phyloP scores from a whole-genome alignment of 2,797 vertebrate genomes.

The Ctenosaura bakeri region DNA sequence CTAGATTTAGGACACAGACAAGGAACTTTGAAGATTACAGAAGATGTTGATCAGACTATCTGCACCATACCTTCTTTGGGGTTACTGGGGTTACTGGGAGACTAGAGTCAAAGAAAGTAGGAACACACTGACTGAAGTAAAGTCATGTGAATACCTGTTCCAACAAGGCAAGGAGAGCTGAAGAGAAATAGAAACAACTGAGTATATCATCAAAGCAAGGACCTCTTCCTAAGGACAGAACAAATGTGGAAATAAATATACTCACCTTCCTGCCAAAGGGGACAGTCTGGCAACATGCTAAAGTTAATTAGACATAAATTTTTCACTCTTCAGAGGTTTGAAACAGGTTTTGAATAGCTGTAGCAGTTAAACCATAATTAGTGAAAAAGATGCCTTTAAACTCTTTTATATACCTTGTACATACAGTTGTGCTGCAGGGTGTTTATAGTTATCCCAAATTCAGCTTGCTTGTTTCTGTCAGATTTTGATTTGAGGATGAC shows the following conservation, averaged over 20 bases:
- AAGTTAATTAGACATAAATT: slow-evolving; percentile 29
- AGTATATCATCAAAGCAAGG: not conserved
- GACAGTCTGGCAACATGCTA: not conserved
- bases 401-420: not conserved
- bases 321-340: slow-evolving; percentile 20
- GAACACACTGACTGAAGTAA: not conserved
- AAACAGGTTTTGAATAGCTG: slow-evolving; percentile 26
- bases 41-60: not conserved
- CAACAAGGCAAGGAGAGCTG: not conserved
- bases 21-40: not conserved
- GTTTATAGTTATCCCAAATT: not conserved
- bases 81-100: not conserved
- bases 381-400: not conserved
- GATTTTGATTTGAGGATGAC: not conserved
- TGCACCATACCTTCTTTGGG: not conserved
- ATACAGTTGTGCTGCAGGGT: not conserved
- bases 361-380: slow-evolving; percentile 21
- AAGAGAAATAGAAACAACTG: not conserved
- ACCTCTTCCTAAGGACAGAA: not conserved
- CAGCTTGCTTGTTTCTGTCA: not conserved
- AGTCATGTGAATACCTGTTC: not conserved
- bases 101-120: not conserved
- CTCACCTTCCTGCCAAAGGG: not conserved
- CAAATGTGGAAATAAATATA: not conserved
- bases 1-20: not conserved